Evolutionary conservation across 2,888 invertebrate genomes (phyloP).

Genomic region (Homarus gammarus): DNA sequence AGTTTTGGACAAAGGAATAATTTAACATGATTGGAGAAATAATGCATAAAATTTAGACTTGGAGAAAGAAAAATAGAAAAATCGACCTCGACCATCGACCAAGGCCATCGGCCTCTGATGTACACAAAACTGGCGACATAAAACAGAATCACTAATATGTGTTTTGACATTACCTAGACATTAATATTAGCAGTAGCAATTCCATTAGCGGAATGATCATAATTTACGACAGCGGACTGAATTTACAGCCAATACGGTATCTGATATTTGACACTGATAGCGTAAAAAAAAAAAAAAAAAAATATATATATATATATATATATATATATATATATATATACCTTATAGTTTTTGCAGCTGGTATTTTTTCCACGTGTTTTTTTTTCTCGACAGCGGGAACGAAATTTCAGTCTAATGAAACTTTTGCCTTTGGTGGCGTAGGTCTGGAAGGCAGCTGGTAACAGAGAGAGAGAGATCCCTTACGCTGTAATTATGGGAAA

Average conservation of each 20-base stretch:
- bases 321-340: neutral
- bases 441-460: neutral
- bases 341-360: neutral
- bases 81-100: too few species aligned
- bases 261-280: conserved; percentile 32
- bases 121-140: neutral
- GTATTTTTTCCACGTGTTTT: neutral
- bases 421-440: too few species aligned
- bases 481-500: too few species aligned
- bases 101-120: too few species aligned
- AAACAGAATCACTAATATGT: neutral
- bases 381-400: neutral
- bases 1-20: too few species aligned
- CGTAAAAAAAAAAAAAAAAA: neutral
- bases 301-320: neutral
- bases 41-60: too few species aligned
- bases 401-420: too few species aligned
- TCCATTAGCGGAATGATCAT: conserved; percentile 28
- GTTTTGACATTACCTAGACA: neutral
- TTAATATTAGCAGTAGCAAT: neutral
- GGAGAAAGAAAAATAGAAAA: too few species aligned
- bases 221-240: conserved; percentile 19
- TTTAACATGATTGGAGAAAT: too few species aligned
- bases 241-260: conserved; percentile 19
- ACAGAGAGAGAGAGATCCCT: neutral